A percentile compares a stretch with the other conserved stretches of the same genome.
Conservation (phyloP, 2,113 vertebrate species). For the Paramormyrops kingsleyae region DNA sequence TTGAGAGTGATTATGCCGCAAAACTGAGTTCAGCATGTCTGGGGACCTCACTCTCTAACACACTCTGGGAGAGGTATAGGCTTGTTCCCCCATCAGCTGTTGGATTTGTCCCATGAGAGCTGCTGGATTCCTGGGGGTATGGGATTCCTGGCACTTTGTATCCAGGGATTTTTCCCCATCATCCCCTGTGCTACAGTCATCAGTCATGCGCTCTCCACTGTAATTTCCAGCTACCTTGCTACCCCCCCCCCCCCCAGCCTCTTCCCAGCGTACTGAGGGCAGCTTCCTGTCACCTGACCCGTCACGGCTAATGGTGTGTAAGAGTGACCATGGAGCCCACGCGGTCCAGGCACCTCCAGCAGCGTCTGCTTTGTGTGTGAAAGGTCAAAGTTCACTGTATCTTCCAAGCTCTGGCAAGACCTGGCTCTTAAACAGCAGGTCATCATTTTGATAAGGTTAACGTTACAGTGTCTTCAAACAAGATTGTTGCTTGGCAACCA, state of each 20-base stretch:
- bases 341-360: background rate
- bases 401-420: background rate
- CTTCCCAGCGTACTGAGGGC: background rate
- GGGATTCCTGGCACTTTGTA: background rate
- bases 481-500: conserved; percentile 21
- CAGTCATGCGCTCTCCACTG: background rate
- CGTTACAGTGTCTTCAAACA: background rate
- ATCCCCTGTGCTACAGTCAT: background rate
- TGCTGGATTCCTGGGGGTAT: background rate
- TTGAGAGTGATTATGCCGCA: background rate
- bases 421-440: background rate
- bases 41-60: background rate
- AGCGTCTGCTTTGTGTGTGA: background rate
- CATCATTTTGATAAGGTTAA: background rate
- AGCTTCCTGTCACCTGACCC: background rate
- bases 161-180: background rate
- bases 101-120: background rate
- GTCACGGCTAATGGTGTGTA: background rate
- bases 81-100: background rate
- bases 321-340: background rate
- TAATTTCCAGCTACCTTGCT: background rate
- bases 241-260: background rate
- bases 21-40: background rate
- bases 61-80: background rate
- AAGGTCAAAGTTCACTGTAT: background rate